Conservation (phyloP, 2,113 vertebrate genomes). For the Todiramphus chloris region DNA sequence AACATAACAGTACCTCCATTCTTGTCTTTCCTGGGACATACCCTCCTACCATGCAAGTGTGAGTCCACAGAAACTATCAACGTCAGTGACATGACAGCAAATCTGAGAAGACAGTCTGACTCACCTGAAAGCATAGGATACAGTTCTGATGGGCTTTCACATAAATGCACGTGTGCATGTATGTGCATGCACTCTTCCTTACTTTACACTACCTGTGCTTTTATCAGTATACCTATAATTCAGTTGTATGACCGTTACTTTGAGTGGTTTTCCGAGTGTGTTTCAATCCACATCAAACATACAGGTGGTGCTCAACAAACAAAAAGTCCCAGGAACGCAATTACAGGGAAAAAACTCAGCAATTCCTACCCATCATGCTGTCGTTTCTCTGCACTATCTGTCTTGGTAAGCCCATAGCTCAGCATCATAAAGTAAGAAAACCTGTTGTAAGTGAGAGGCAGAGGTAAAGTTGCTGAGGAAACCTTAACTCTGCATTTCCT, state of each 20-base stretch:
- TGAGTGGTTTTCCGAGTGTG: background rate
- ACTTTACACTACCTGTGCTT: background rate
- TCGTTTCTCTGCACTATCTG: background rate
- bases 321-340: background rate
- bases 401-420: background rate
- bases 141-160: background rate
- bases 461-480: constrained; percentile 1
- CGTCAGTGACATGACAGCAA: background rate
- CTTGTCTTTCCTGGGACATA: background rate
- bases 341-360: background rate
- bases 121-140: background rate
- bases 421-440: background rate
- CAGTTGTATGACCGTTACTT: background rate
- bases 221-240: background rate
- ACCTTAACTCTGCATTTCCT: background rate
- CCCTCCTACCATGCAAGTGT: background rate
- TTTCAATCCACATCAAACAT: background rate
- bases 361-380: background rate
- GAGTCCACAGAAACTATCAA: background rate
- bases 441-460: background rate
- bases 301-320: background rate
- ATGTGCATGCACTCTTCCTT: background rate
- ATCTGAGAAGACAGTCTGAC: background rate
- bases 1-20: background rate
- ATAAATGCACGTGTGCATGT: background rate